Conservation (phyloP, 2,113 vertebrate species). For the Dryoscopus gambensis region DNA sequence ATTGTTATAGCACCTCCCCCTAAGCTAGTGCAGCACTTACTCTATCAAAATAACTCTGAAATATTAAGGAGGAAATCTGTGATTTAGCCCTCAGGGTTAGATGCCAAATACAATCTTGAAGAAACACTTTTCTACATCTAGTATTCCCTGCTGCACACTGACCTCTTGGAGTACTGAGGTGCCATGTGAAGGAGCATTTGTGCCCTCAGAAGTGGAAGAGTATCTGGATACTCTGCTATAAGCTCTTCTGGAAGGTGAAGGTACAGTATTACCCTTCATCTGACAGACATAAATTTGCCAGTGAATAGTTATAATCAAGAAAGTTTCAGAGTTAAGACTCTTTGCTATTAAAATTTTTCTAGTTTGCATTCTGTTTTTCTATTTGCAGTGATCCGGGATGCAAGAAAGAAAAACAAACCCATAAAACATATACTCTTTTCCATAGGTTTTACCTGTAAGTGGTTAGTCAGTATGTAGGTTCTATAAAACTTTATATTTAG, state of each 20-base stretch:
- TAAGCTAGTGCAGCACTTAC: neutral
- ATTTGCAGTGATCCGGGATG: neutral
- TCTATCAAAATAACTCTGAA: neutral
- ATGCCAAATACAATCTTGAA: neutral
- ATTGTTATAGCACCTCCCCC: neutral
- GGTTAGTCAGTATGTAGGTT: neutral
- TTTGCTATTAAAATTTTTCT: neutral
- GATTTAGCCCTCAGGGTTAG: neutral
- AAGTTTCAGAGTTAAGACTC: neutral
- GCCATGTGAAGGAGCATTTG: accelerated
- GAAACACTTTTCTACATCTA: neutral
- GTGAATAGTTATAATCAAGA: neutral
- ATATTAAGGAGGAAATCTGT: neutral
- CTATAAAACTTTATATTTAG: neutral
- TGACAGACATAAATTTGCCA: neutral
- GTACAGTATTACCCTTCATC: neutral
- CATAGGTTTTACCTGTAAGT: neutral
- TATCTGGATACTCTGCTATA: neutral
- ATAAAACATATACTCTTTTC: neutral
- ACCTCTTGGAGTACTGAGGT: neutral
- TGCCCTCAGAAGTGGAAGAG: neutral
- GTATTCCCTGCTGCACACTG: neutral
- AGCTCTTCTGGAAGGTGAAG: neutral
- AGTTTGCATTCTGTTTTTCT: neutral
- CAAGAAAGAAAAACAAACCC: neutral